These are phyloP conservation scores for Babyrousa celebensis DNA, from an alignment of 2,797 vertebrate genomes.

Conservation along the genomic window DNA sequence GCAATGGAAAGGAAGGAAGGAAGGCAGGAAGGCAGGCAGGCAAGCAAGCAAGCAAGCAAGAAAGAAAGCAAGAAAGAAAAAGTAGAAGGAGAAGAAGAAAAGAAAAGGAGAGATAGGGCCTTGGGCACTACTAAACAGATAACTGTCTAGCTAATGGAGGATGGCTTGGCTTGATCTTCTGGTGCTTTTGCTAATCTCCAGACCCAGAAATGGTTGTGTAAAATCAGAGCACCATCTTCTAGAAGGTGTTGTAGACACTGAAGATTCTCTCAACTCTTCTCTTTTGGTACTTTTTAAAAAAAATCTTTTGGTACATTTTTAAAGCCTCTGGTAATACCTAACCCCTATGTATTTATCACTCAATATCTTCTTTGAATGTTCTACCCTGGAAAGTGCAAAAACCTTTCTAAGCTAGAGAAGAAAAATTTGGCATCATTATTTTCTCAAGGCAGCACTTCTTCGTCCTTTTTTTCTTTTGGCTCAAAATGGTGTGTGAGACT, in stretches of 20 bases:
- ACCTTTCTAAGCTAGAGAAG: not conserved
- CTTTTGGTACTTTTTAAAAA: not conserved
- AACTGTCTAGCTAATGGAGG: not conserved
- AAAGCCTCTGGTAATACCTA: not conserved
- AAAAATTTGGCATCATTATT: not conserved
- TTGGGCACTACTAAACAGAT: accelerated
- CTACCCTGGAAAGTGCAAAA: not conserved
- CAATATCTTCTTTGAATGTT: not conserved
- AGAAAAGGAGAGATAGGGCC: not conserved
- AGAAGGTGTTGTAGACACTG: not conserved
- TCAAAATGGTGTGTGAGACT: not conserved
- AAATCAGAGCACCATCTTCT: not conserved
- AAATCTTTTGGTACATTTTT: not conserved
- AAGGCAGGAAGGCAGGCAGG: too few relatives aligned
- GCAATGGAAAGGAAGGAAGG: too few relatives aligned
- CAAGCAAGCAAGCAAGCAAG: too few relatives aligned
- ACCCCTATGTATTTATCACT: not conserved
- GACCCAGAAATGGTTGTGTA: not conserved
- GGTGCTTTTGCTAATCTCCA: not conserved
- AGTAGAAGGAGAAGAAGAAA: too few relatives aligned
- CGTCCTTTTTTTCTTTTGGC: not conserved
- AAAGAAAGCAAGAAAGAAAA: too few relatives aligned
- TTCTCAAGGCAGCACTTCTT: not conserved
- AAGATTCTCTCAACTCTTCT: not conserved
- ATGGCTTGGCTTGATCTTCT: not conserved